These are phyloP conservation scores for Eospalax fontanierii DNA, from an alignment of 2,797 vertebrate genomes.

Conservation along the genomic window DNA sequence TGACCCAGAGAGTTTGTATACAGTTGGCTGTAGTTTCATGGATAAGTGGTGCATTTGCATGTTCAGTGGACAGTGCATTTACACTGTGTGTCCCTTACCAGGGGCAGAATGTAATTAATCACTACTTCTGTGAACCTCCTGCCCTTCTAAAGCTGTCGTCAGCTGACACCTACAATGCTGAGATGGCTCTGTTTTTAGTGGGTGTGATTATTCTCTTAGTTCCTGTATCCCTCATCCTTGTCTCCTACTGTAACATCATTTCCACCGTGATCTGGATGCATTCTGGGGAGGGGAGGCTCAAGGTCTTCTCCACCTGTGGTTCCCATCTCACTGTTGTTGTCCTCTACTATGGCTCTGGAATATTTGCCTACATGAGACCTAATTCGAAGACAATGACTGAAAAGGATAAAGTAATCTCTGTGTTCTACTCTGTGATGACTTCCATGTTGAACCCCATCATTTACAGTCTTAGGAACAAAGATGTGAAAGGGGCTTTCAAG, in stretches of 20 bases:
- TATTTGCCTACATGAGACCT: slow-evolving; percentile 75
- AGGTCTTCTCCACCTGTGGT: slow-evolving; percentile 72
- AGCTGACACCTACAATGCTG: slow-evolving; percentile 39
- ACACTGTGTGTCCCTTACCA: slow-evolving; percentile 64
- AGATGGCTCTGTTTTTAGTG: slow-evolving; percentile 72
- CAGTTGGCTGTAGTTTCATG: slow-evolving; percentile 67
- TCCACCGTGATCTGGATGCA: slow-evolving; percentile 65
- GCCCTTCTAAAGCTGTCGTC: slow-evolving; percentile 74
- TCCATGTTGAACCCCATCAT: slow-evolving; percentile 76
- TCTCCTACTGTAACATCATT: slow-evolving; percentile 75
- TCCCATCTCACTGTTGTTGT: slow-evolving; percentile 75
- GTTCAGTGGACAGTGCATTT: slow-evolving; percentile 67
- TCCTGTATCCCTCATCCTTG: slow-evolving; percentile 68
- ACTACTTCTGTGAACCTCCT: slow-evolving; percentile 78
- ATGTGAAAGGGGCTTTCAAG: slow-evolving; percentile 60
- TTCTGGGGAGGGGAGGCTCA: slow-evolving; percentile 55
- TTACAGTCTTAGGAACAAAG: slow-evolving; percentile 73
- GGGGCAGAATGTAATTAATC: slow-evolving; percentile 65
- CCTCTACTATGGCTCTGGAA: slow-evolving; percentile 70
- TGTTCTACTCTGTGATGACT: slow-evolving; percentile 75
- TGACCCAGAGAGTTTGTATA: slow-evolving; percentile 56
- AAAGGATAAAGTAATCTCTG: slow-evolving; percentile 72
- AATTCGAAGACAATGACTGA: slow-evolving; percentile 73
- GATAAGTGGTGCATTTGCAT: slow-evolving; percentile 60
- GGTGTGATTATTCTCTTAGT: slow-evolving; percentile 62